These are phyloP conservation scores for Micropoecilia bifurca DNA, from an alignment of 2,797 vertebrate species.

Conservation along the genomic window DNA sequence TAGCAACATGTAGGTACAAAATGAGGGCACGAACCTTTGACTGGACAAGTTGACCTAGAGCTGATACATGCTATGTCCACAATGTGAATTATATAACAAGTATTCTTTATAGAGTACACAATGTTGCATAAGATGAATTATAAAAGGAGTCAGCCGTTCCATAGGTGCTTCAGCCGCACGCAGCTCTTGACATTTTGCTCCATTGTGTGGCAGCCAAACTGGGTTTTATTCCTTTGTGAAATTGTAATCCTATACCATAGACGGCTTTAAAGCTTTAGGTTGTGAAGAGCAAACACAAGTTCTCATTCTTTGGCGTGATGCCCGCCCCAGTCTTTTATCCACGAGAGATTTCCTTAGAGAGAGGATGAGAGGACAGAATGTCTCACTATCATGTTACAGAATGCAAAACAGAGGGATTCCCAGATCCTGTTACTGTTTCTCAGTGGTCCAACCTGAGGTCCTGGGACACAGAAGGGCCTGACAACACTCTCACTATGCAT, in stretches of 20 bases:
- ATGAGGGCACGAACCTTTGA: not conserved
- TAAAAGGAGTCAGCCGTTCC: slow-evolving; percentile 30
- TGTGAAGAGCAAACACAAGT: slow-evolving; percentile 65
- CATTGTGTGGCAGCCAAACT: slow-evolving; percentile 50
- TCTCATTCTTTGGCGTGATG: slow-evolving; percentile 65
- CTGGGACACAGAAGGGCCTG: slow-evolving; percentile 57
- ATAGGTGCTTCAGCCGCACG: slow-evolving; percentile 32
- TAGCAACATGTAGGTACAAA: not conserved
- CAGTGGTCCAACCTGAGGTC: slow-evolving; percentile 65
- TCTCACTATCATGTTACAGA: slow-evolving; percentile 75
- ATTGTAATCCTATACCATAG: slow-evolving; percentile 71
- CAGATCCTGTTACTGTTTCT: slow-evolving; percentile 73
- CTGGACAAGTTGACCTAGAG: not conserved
- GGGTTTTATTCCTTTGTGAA: slow-evolving; percentile 64
- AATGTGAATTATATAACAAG: slow-evolving; percentile 54
- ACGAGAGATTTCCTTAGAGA: slow-evolving; percentile 72
- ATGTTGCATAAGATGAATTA: slow-evolving; percentile 39
- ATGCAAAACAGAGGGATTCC: slow-evolving; percentile 81
- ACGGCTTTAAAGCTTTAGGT: slow-evolving; percentile 64
- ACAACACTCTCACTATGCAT: slow-evolving; percentile 44
- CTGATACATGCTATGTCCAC: slow-evolving; percentile 33
- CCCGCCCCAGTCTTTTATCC: slow-evolving; percentile 73
- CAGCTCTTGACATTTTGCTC: slow-evolving; percentile 49
- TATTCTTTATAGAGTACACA: slow-evolving; percentile 25
- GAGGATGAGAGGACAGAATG: slow-evolving; percentile 77